Evolutionary conservation across 1,140 invertebrate species (phyloP).

Genomic region (Colletes latitarsis): DNA sequence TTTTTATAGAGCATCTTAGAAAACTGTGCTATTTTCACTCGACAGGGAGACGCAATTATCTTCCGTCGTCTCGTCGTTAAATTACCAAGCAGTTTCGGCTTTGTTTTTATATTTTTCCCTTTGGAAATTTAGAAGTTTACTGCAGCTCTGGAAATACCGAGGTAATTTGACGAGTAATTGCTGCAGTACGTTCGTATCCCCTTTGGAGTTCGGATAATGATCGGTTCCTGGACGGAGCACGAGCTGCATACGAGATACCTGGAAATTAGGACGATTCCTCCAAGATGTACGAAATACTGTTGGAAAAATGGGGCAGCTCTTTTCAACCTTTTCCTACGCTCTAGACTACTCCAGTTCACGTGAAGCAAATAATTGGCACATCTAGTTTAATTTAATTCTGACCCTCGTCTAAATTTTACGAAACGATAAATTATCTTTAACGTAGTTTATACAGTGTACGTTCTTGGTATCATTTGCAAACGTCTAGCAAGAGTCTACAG

Average conservation of each 20-base stretch:
- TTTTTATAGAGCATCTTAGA: no score
- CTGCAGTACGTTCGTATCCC: not conserved
- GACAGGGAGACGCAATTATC: not conserved
- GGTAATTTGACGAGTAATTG: constrained; percentile 26
- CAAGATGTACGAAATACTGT: constrained; percentile 9
- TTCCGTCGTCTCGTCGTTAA: not conserved
- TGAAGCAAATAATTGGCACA: no score
- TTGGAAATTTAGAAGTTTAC: not conserved
- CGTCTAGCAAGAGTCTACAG: no score
- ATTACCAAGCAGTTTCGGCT: no score
- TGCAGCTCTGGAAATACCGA: not conserved
- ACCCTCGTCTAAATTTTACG: no score
- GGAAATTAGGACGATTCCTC: constrained; percentile 43
- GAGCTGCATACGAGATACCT: constrained; percentile 10
- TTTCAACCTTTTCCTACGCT: not conserved
- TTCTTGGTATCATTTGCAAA: no score
- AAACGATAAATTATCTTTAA: no score
- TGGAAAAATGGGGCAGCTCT: not conserved
- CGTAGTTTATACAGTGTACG: no score
- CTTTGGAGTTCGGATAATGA: not conserved
- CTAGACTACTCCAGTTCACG: not conserved
- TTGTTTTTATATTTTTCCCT: no score
- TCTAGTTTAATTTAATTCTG: no score
- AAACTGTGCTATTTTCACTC: no score
- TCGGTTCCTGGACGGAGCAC: constrained; percentile 48